A percentile compares a stretch with the other conserved stretches of the same genome.
Evolutionary conservation across 2,797 vertebrate genomes (phyloP).

Genomic region (Sphenopsis melanotis): DNA sequence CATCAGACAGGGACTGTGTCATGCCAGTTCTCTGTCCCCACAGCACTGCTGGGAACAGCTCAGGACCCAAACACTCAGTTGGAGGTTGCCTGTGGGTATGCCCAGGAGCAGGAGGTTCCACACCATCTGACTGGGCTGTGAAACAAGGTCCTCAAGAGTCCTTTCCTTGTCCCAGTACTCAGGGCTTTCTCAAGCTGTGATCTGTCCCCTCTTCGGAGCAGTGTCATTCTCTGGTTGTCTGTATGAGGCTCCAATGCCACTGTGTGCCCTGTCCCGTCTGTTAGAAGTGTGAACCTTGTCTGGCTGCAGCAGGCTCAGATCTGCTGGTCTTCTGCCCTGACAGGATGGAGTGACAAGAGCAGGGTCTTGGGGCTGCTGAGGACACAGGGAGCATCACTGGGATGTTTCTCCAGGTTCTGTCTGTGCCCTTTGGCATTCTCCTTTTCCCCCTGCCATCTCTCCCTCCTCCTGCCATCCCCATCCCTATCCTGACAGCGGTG

Average conservation of each 20-base stretch:
- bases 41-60: not conserved
- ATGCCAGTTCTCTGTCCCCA: not conserved
- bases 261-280: not conserved
- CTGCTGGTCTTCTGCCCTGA: not conserved
- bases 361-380: fast-evolving
- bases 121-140: not conserved
- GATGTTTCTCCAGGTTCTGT: not conserved
- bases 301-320: not conserved
- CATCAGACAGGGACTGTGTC: not conserved
- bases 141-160: not conserved
- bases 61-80: not conserved
- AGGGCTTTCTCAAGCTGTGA: not conserved
- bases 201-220: not conserved
- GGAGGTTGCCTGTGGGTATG: not conserved
- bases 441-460: not conserved
- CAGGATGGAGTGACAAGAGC: not conserved
- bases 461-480: no score
- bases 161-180: not conserved
- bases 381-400: not conserved
- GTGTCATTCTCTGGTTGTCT: not conserved
- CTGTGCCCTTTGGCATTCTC: not conserved
- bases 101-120: not conserved
- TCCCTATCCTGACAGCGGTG: not conserved
- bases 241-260: fast-evolving
- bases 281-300: not conserved